These are phyloP conservation scores for Mormyrus lacerda DNA, from an alignment of 2,113 vertebrate genomes.

Conservation along the genomic window DNA sequence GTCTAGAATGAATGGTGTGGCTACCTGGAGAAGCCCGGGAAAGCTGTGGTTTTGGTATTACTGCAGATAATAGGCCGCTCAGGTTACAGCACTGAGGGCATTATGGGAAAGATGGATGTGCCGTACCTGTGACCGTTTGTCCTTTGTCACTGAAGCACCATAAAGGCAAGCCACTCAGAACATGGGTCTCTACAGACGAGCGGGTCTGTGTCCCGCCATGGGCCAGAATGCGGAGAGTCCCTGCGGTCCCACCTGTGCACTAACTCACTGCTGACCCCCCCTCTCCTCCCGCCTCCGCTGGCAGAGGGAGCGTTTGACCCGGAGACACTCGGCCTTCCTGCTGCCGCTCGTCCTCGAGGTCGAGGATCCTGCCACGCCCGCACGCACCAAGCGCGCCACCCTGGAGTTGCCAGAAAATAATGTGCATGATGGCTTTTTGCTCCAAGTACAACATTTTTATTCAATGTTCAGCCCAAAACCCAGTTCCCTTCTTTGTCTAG, in stretches of 20 bases:
- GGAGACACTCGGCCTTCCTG: conserved; percentile 80
- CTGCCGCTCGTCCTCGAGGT: conserved; percentile 55
- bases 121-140: not conserved
- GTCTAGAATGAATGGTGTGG: not conserved
- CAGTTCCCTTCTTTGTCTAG: conserved; percentile 21
- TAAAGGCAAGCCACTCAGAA: not conserved
- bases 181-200: not conserved
- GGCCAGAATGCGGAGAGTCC: not conserved
- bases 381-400: conserved; percentile 72
- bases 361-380: conserved; percentile 52
- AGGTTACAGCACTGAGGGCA: not conserved
- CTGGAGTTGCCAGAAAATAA: conserved; percentile 72
- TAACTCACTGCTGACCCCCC: conserved; percentile 45
- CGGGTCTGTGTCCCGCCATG: not conserved
- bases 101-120: not conserved
- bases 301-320: conserved; percentile 71
- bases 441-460: conserved; percentile 46
- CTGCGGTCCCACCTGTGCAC: not conserved
- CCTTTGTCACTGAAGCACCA: not conserved
- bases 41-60: not conserved
- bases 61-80: not conserved
- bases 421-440: conserved; percentile 43
- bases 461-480: conserved; percentile 39
- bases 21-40: not conserved
- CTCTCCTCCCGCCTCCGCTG: conserved; percentile 34